phyloP scores from a whole-genome alignment of 2,113 vertebrate genomes.

The Ophthalmolycus amberensis region DNA sequence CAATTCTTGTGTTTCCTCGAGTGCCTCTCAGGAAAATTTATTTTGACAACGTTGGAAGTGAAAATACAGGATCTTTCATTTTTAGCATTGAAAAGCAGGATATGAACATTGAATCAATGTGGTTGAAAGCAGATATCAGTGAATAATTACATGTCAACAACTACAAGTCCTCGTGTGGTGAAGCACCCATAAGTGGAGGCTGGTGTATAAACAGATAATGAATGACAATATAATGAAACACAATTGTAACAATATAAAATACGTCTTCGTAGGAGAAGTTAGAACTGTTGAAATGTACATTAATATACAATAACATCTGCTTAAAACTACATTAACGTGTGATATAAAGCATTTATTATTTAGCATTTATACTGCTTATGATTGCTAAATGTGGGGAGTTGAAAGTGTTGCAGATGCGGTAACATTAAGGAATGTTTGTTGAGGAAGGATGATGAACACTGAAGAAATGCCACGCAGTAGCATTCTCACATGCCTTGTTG shows the following conservation, averaged over 20 bases:
- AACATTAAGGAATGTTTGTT: neutral
- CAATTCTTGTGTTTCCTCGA: constrained; percentile 21
- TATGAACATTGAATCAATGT: neutral
- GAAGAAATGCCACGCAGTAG: constrained; percentile 23
- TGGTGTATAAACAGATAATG: neutral
- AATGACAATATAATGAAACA: neutral
- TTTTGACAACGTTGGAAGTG: constrained; percentile 10
- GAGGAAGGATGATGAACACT: constrained; percentile 18
- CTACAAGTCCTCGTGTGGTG: neutral
- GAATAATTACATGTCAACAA: neutral
- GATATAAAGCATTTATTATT: neutral
- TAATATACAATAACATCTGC: neutral
- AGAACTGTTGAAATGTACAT: neutral
- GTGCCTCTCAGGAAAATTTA: constrained; percentile 22
- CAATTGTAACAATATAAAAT: neutral
- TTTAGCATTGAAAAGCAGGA: neutral
- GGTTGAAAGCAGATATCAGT: neutral
- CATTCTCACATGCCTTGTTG: constrained; percentile 46
- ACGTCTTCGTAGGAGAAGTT: neutral
- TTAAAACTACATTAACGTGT: neutral
- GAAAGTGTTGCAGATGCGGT: neutral
- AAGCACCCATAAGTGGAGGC: neutral
- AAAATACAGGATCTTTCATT: constrained; percentile 13
- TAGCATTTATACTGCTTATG: neutral
- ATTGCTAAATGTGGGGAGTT: neutral